These are phyloP conservation scores for Lepilemur ruficaudatus DNA, from an alignment of 2,797 vertebrate species.

Conservation along the genomic window DNA sequence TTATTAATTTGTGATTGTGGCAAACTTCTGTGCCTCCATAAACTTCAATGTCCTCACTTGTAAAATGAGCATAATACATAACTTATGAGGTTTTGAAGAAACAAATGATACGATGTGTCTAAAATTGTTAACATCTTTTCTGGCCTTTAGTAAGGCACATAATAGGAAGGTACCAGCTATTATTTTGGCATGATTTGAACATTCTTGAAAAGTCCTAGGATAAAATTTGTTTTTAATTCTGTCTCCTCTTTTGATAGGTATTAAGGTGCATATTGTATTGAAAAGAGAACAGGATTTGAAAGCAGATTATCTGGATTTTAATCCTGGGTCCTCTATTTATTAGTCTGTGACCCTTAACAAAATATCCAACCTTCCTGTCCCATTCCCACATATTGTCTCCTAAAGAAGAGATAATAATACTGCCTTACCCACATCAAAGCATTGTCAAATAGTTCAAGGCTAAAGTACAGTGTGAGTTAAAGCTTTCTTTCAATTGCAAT, in stretches of 20 bases:
- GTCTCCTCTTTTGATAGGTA: background rate
- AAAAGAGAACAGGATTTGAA: background rate
- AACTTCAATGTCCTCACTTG: background rate
- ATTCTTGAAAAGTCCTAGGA: constrained; percentile 10
- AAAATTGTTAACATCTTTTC: background rate
- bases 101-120: background rate
- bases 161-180: background rate
- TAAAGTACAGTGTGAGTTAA: background rate
- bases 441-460: background rate
- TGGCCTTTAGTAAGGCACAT: background rate
- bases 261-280: background rate
- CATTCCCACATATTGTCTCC: background rate
- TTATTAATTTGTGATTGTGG: background rate
- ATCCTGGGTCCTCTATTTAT: background rate
- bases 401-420: background rate
- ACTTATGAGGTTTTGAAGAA: background rate
- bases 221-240: constrained; percentile 2
- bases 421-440: background rate
- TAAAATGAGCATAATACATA: background rate
- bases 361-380: background rate
- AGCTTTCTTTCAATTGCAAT: background rate
- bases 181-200: background rate
- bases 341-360: background rate
- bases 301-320: background rate
- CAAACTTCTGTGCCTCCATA: background rate